These are phyloP conservation scores for Drosophila recens DNA, from an alignment of 2,888 invertebrate genomes.

Conservation along the genomic window DNA sequence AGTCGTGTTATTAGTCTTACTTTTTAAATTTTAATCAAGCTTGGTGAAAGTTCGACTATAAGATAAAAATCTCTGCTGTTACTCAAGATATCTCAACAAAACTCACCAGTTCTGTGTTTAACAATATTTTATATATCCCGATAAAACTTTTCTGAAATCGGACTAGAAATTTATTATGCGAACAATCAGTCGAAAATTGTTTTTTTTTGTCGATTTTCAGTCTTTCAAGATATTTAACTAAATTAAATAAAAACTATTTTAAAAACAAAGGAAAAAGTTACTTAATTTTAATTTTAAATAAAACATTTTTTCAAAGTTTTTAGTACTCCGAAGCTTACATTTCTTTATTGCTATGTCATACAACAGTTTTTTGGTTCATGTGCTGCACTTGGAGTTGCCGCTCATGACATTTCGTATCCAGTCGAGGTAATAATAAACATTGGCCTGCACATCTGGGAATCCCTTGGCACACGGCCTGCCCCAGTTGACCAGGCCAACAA, in stretches of 20 bases:
- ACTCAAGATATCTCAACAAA: not conserved
- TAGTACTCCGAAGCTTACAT: not conserved
- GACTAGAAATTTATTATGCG: too few relatives aligned
- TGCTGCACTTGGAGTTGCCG: slow-evolving; percentile 47
- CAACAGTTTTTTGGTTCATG: not conserved
- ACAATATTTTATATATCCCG: not conserved
- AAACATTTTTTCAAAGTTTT: not conserved
- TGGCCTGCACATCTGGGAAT: slow-evolving; percentile 79
- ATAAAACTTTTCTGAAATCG: too few relatives aligned
- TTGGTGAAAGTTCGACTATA: not conserved
- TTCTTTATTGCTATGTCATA: slow-evolving; percentile 1
- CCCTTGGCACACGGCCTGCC: slow-evolving; percentile 78
- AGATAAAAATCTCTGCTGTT: not conserved
- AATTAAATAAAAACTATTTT: too few relatives aligned
- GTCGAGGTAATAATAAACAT: slow-evolving; percentile 74
- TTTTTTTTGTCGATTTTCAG: not conserved
- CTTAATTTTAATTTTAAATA: not conserved
- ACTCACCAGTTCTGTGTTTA: not conserved
- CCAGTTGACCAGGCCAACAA: slow-evolving; percentile 81
- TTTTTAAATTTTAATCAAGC: not conserved
- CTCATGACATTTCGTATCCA: slow-evolving; percentile 70
- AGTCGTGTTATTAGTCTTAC: not conserved
- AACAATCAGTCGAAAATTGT: too few relatives aligned
- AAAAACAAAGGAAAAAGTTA: too few relatives aligned
- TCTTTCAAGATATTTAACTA: not conserved